phyloP scores from a whole-genome alignment of 2,888 invertebrate genomes.

The Tinea semifulvella region DNA sequence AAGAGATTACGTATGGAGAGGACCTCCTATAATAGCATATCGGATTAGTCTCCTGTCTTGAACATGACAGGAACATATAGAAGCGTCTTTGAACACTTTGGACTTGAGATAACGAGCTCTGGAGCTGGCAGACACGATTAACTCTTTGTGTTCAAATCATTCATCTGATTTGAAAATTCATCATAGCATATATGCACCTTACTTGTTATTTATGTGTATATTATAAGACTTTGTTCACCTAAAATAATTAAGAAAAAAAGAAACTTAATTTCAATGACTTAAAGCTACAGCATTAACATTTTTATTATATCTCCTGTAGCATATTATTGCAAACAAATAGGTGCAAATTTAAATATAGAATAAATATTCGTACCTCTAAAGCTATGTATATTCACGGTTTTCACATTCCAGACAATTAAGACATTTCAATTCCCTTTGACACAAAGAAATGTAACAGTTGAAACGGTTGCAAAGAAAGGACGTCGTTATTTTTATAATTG shows the following conservation, averaged over 20 bases:
- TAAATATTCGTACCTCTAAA: too few relatives aligned
- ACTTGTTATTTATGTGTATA: too few relatives aligned
- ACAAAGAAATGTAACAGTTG: conserved; percentile 1
- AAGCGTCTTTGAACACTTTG: conserved; percentile 24
- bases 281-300: too few relatives aligned
- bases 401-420: neutral
- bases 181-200: too few relatives aligned
- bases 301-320: too few relatives aligned
- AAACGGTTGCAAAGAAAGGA: conserved; percentile 10
- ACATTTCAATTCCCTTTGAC: neutral
- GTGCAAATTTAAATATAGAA: too few relatives aligned
- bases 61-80: conserved; percentile 27
- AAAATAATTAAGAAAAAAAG: too few relatives aligned
- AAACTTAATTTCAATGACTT: too few relatives aligned
- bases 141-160: neutral
- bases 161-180: too few relatives aligned
- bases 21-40: conserved; percentile 2
- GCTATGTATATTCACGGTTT: neutral
- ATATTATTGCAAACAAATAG: too few relatives aligned
- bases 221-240: too few relatives aligned
- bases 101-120: conserved; percentile 21
- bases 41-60: conserved; percentile 15
- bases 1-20: neutral
- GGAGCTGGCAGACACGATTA: conserved; percentile 14
- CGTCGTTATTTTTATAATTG: conserved; percentile 13